Percentiles rank a stretch among this genome's conserved stretches.
These are phyloP conservation scores for Scaeva pyrastri DNA, from an alignment of 2,888 invertebrate genomes.

Conservation along the genomic window DNA sequence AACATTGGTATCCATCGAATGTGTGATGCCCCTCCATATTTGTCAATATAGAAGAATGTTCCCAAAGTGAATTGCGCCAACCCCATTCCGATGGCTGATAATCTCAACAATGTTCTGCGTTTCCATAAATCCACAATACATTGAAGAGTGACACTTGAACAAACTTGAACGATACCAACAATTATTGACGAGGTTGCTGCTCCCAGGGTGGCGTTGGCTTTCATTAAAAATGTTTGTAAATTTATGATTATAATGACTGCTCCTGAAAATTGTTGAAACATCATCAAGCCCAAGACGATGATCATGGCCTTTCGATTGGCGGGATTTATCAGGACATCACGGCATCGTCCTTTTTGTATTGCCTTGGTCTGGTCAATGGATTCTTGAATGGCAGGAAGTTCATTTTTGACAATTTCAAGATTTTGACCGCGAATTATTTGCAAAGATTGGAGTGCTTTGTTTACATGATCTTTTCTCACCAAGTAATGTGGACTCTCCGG, in stretches of 20 bases:
- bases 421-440: slow-evolving; percentile 87
- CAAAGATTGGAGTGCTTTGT: slow-evolving; percentile 87
- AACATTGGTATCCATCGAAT: slow-evolving; percentile 89
- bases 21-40: slow-evolving; percentile 81
- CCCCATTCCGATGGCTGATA: slow-evolving; percentile 89
- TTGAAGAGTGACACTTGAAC: slow-evolving; percentile 89
- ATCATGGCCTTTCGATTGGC: slow-evolving; percentile 91
- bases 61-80: slow-evolving; percentile 86
- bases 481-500: slow-evolving; percentile 93
- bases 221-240: slow-evolving; percentile 88
- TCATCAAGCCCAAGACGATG: slow-evolving; percentile 89
- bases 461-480: slow-evolving; percentile 85
- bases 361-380: slow-evolving; percentile 83
- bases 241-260: slow-evolving; percentile 93
- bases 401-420: slow-evolving; percentile 86
- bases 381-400: slow-evolving; percentile 87
- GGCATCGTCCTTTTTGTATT: slow-evolving; percentile 75
- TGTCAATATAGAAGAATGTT: slow-evolving; percentile 87
- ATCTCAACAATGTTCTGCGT: slow-evolving; percentile 88
- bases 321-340: slow-evolving; percentile 81
- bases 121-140: slow-evolving; percentile 92
- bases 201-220: slow-evolving; percentile 87
- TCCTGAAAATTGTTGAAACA: slow-evolving; percentile 93
- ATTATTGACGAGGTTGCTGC: slow-evolving; percentile 89
- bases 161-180: slow-evolving; percentile 89